Base-by-base conservation (phyloP, 2,113 vertebrate species). In the Arenaria interpres region DNA sequence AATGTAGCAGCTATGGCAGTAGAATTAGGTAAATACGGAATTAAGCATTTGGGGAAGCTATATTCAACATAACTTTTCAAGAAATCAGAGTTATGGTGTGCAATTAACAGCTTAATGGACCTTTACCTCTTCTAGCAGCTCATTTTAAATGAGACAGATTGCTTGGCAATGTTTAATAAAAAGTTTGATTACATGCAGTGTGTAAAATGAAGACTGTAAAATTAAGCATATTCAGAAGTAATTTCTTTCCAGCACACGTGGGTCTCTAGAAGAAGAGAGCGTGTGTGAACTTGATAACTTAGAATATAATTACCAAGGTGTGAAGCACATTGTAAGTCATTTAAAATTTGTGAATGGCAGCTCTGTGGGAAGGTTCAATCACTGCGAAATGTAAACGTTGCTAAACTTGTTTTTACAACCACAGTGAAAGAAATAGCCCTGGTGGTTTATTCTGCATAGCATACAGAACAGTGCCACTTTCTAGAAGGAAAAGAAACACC, bases 31-130 rank as follows among this genome's bases (percentile, higher is more conserved):
- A 95, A 91, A 85, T 76, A 82, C 3, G 6, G 35, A 94, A 87
- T 67, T 63, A 93, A 57, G 37, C 62, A 62, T 76, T 83, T 89
- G 54, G 9, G 56, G 45, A 88, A 85, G 48, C 35, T 59, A 56
- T 66, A 89, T 75, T 67, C 83, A 92, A n/a, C 7, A 2, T 68
- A 92, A 68, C 48, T 94, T 94, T 54, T 90, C 35, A 79, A 66
- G 76, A 92, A 90, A 86, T 93, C 48, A 22, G 90, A 87, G 84
- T 85, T 95, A 85, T 19, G 75, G 82, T 56, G 48, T 90, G 72
- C 84, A 96, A 96, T 96, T 96, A 96, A 93, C 73, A 64, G 60
- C 73, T 92, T 95, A 97, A 97, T 94, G 92, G 95, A 81, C 90
- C 92, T 93, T 89, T 92, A 87, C 56, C 32, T 97, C 89, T 91